A percentile compares a stretch with the other conserved stretches of the same genome.
These are phyloP conservation scores for Melanostoma mellinum DNA, from an alignment of 2,888 invertebrate species.

Conservation along the genomic window DNA sequence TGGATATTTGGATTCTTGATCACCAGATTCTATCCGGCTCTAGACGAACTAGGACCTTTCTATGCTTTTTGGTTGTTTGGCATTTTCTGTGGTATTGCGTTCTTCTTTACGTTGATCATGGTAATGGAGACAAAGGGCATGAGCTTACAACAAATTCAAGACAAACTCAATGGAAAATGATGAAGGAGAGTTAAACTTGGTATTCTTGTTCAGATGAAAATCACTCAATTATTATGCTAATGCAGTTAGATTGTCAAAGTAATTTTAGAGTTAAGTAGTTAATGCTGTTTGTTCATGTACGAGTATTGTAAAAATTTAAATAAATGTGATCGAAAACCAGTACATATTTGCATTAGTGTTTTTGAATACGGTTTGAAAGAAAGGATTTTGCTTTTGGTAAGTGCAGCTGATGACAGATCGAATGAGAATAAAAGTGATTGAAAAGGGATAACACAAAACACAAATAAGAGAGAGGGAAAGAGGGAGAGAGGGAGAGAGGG, in stretches of 20 bases:
- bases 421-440: too few relatives aligned
- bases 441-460: too few relatives aligned
- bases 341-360: too few relatives aligned
- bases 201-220: neutral
- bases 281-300: neutral
- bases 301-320: neutral
- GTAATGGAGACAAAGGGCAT: constrained; percentile 96
- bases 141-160: constrained; percentile 92
- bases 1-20: constrained; percentile 90
- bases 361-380: too few relatives aligned
- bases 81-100: constrained; percentile 84
- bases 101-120: constrained; percentile 88
- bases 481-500: too few relatives aligned
- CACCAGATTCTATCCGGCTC: constrained; percentile 86
- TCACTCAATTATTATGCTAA: neutral
- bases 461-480: too few relatives aligned
- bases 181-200: neutral
- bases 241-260: neutral
- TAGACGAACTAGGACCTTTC: constrained; percentile 86
- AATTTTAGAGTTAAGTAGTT: constrained; percentile 9
- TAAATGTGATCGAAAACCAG: constrained; percentile 12
- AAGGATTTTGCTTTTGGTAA: too few relatives aligned
- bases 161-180: constrained; percentile 85
- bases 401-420: too few relatives aligned
- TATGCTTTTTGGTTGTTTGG: constrained; percentile 89